Percentiles rank a stretch among this genome's conserved stretches.
Conservation (phyloP, 2,113 vertebrate species). For the Pachycephala philippinensis region DNA sequence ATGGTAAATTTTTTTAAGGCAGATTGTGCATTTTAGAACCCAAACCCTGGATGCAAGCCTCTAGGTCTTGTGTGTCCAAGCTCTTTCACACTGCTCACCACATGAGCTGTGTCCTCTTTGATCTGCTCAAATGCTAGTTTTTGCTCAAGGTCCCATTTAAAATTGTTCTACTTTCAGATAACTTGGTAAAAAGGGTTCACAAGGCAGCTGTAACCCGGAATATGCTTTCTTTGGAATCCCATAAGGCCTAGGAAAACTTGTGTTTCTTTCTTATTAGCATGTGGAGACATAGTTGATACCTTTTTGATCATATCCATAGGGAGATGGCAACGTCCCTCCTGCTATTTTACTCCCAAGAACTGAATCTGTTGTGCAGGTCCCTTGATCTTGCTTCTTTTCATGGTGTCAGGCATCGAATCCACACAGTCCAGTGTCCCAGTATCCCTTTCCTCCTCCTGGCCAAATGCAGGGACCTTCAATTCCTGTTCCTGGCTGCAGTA, state of each 20-base stretch:
- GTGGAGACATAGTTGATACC: not conserved
- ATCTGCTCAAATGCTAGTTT: not conserved
- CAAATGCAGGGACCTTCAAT: not conserved
- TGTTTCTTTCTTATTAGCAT: not conserved
- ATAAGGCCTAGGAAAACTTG: not conserved
- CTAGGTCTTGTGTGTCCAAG: not conserved
- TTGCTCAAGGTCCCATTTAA: not conserved
- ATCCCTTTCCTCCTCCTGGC: not conserved
- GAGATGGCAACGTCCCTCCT: accelerated
- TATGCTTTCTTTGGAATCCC: not conserved
- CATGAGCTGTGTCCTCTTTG: not conserved
- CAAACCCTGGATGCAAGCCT: not conserved
- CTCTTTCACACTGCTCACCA: not conserved
- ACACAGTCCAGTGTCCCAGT: too few species aligned
- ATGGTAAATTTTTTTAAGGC: not conserved
- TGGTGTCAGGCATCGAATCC: accelerated
- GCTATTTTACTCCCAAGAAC: not conserved
- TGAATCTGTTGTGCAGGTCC: not conserved
- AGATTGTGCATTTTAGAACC: not conserved
- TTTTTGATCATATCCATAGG: not conserved
- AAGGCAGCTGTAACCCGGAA: not conserved
- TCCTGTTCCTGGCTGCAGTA: not conserved
- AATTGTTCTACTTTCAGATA: not conserved
- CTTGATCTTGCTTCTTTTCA: not conserved
- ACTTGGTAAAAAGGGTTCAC: not conserved